phyloP scores from a whole-genome alignment of 2,113 vertebrate species.

The Microcebus jonahi region DNA sequence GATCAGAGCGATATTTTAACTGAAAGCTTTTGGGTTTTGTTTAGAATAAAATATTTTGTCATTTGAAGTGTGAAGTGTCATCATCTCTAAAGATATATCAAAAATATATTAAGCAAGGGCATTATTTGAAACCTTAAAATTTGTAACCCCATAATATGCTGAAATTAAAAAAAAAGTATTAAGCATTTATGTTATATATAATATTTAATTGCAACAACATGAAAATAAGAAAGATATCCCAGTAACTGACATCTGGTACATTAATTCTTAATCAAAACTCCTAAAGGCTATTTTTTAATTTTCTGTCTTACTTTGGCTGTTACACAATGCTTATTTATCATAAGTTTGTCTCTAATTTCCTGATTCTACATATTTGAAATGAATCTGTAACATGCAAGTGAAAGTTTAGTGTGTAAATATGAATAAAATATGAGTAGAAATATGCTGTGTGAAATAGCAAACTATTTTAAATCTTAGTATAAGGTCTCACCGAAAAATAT shows the following conservation, averaged over 20 bases:
- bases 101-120: not conserved
- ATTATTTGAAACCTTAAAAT: too few relatives aligned
- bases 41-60: slow-evolving; percentile 28
- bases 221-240: not conserved
- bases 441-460: not conserved
- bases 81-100: not conserved
- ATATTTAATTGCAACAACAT: not conserved
- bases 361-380: slow-evolving; percentile 26
- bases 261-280: slow-evolving; percentile 8
- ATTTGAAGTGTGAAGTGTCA: not conserved
- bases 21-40: not conserved
- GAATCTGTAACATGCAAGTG: not conserved
- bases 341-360: not conserved
- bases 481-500: not conserved
- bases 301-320: not conserved
- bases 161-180: too few relatives aligned
- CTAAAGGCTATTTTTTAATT: not conserved
- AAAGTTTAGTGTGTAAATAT: not conserved
- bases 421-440: not conserved
- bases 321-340: not conserved
- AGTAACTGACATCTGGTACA: not conserved
- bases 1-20: not conserved
- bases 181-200: not conserved
- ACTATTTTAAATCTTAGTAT: not conserved
- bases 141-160: too few relatives aligned